Evolutionary conservation across 2,888 invertebrate species (phyloP), one percentile per base, ranked within the genome.

Genomic region (Pegoplata infirma): DNA sequence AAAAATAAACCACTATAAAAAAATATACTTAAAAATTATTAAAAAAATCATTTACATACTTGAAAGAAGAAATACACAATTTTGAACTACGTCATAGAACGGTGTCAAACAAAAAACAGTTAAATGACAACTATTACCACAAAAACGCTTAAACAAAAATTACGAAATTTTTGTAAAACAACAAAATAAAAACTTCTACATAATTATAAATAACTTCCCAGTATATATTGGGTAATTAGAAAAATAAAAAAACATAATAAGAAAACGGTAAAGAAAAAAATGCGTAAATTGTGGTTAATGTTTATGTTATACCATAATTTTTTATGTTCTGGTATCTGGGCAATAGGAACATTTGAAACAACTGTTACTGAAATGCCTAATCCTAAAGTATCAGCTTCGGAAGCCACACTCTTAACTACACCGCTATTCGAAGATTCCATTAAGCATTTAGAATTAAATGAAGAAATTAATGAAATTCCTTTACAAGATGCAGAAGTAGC

Each of bases 281-380:
- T 84, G 82, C 80, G 81, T 78, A 82, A 82, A 82, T 82, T 85
- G 82, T 71, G 82, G 71, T 75, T 8, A 25, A n/a, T 49, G 21
- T 49, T 83, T 12, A 12, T 40, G 36, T 3, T 40, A 40, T 40
- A 40, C 12, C 36, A 40, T 5, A 12, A 12, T n/a, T 1, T 87
- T 80, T 81, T 86, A 82, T 85, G 88, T 85, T 86, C 87, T 82
- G 88, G 83, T 83, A 81, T 82, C 74, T 87, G 87, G 86, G 85
- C 84, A 83, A 86, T 85, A 84, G 80, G 84, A 76, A 47, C 53
- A n/a, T 40, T 40, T 44, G 81, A 82, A 63, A 74, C 77, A 14
- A 49, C 79, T 51, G 66, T 79, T 78, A 80, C 63, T n/a, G 47
- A 64, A n/a, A 16, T 46, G 7, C 61, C 56, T 5, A 36, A 74